Base-by-base conservation (phyloP, 2,797 vertebrate species). In the Spea hammondii region DNA sequence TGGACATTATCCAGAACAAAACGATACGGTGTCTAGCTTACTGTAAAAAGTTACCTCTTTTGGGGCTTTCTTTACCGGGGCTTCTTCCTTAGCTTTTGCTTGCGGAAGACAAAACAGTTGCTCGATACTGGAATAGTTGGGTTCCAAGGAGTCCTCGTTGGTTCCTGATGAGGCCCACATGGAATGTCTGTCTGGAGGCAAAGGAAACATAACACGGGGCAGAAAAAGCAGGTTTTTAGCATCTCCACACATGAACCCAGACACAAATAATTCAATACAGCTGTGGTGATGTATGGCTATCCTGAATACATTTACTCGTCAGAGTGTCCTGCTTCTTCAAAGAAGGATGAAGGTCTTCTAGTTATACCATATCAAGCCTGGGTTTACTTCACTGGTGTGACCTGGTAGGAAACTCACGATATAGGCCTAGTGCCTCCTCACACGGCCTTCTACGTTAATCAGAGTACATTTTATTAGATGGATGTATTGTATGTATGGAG, bases 51-150 rank as follows among this genome's bases (percentile, higher is more conserved):
- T 73, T 84, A 97, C 97, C 93, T 99, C 97, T 92, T 96, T 98
- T 6, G 93, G 92, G 85, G 97, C 96, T 86, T 92, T 95, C 89
- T 95, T 96, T 87, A 90, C 87, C 0, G 92, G 92, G 72, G 92
- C 79, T 3, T 83, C 85, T 81, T 94, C 94, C 91, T 96, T 97
- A 87, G 93, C 89, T 50, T 95, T 88, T 50, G 91, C 85, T 83
- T 89, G 91, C 0, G 97, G 96, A 87, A 98, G 93, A 88, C 94
- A 95, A 88, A 99, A 99, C n/a, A 98, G 94, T 88, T 94, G 91
- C 88, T 99, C 97, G 4, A 99, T 97, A 86, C 95, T 98, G 87
- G 88, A 89, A 85, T 98, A 98, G 88, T 99, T 91, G 0, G 94
- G 97, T 86, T 97, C 93, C 71, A 87, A 88, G 6, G 72, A 83